These are phyloP conservation scores for Limnephilus rhombicus DNA, from an alignment of 2,888 invertebrate species.

Conservation along the genomic window DNA sequence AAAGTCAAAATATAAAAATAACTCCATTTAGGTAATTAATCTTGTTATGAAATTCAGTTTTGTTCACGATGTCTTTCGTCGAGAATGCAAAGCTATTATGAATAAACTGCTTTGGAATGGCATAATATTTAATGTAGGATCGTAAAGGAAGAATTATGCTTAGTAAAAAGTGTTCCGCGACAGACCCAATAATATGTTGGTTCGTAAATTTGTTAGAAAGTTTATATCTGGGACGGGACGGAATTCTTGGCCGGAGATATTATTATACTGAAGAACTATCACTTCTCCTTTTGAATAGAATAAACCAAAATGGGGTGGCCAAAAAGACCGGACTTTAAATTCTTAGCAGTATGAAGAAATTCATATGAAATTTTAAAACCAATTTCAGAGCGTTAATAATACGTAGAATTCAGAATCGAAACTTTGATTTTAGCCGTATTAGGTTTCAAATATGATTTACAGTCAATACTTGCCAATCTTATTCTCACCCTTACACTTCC, in stretches of 20 bases:
- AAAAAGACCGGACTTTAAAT: not conserved
- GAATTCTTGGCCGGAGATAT: not conserved
- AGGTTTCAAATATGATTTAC: too few relatives aligned
- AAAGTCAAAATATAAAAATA: not conserved
- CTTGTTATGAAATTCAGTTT: not conserved
- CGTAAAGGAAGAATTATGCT: conserved; percentile 39
- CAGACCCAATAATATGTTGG: not conserved
- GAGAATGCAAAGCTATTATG: not conserved
- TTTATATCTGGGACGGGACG: not conserved
- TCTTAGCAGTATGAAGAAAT: not conserved
- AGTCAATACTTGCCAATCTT: too few relatives aligned
- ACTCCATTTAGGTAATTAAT: not conserved
- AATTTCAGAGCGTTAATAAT: too few relatives aligned
- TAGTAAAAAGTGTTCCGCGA: conserved; percentile 17
- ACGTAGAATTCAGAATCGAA: too few relatives aligned
- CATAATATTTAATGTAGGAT: not conserved
- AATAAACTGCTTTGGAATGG: not conserved
- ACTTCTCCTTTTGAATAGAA: not conserved
- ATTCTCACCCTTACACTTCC: too few relatives aligned
- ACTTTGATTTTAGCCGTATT: too few relatives aligned
- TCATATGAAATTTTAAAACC: not conserved
- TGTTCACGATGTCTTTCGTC: not conserved
- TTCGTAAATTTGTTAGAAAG: not conserved
- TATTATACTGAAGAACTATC: not conserved
- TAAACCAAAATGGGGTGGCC: not conserved